A percentile compares a stretch with the other conserved stretches of the same genome.
These are phyloP conservation scores for Suricata suricatta DNA, from an alignment of 2,113 vertebrate species.

Conservation along the genomic window DNA sequence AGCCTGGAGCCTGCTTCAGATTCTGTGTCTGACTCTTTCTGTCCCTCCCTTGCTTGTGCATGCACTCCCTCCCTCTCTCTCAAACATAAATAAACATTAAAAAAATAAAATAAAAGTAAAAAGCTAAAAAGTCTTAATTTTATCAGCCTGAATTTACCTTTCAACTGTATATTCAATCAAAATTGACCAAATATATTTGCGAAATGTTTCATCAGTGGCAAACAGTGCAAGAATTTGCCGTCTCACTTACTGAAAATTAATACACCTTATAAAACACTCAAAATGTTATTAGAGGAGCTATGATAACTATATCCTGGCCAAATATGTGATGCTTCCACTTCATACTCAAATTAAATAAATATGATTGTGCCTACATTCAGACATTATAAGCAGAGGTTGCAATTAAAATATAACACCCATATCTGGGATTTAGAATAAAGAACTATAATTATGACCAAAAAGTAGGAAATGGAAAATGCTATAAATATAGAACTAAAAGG, in stretches of 20 bases:
- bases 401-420: conserved; percentile 31
- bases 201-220: neutral
- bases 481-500: neutral
- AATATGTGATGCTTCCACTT: neutral
- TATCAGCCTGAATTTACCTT: neutral
- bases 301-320: conserved; percentile 9
- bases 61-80: no score
- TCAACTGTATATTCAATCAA: conserved; percentile 13
- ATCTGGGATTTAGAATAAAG: conserved; percentile 17
- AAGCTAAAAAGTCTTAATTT: neutral
- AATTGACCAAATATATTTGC: conserved; percentile 48
- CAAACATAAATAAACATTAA: no score
- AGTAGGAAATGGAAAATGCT: neutral
- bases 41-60: no score
- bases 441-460: conserved; percentile 33
- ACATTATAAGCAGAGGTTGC: conserved; percentile 26
- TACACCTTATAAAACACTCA: neutral
- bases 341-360: conserved; percentile 22
- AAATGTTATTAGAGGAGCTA: neutral
- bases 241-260: conserved; percentile 3
- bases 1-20: no score
- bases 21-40: no score
- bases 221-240: neutral
- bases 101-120: neutral
- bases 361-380: neutral